Evolutionary conservation across 53 echinoderm and acorn worm species (phyloP).

Genomic region (Hippasteria phrygiana): DNA sequence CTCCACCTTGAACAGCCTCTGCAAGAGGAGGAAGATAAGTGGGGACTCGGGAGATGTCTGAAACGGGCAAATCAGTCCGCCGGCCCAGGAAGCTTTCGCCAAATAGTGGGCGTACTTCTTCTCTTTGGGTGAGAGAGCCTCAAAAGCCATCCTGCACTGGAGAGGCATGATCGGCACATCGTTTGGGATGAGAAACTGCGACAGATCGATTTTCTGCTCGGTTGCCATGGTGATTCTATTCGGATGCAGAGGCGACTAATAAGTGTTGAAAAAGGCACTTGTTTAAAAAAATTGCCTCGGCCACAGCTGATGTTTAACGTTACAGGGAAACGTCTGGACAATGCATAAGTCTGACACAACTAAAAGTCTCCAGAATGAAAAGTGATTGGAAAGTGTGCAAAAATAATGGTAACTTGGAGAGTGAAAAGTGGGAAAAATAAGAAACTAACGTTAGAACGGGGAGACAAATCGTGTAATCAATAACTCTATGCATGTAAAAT

Average conservation of each 20-base stretch:
- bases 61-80: constrained; percentile 86
- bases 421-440: too few relatives aligned
- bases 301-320: too few relatives aligned
- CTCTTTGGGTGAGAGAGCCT: constrained; percentile 77
- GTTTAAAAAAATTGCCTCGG: not conserved
- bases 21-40: constrained; percentile 78
- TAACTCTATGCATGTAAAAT: not conserved
- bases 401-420: too few relatives aligned
- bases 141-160: constrained; percentile 85
- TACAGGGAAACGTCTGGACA: too few relatives aligned
- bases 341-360: too few relatives aligned
- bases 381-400: too few relatives aligned
- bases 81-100: constrained; percentile 83
- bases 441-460: too few relatives aligned
- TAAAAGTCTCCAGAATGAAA: too few relatives aligned
- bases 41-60: constrained; percentile 96
- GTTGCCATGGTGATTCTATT: constrained; percentile 34
- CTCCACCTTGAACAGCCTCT: constrained; percentile 85
- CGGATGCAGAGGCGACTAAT: not conserved
- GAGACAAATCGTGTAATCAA: too few relatives aligned
- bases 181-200: constrained; percentile 91
- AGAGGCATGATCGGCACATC: constrained; percentile 84
- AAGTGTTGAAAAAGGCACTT: too few relatives aligned
- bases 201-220: constrained; percentile 20
- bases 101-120: constrained; percentile 95